Evolutionary conservation across 2,113 vertebrate genomes (phyloP).

Genomic region (Scomber colias): DNA sequence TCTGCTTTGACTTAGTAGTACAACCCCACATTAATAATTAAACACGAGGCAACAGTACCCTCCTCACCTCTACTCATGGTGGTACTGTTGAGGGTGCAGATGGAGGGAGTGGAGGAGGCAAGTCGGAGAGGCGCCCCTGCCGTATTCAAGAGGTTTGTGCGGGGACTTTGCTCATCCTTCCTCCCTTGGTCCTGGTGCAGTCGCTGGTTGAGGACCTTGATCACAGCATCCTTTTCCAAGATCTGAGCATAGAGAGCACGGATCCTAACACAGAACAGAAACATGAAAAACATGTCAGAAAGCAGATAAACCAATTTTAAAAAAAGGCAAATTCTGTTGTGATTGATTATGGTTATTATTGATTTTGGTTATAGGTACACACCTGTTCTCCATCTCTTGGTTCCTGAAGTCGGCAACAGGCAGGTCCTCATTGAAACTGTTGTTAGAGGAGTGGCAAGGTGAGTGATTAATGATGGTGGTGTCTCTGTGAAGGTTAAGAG

Average conservation of each 20-base stretch:
- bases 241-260: conserved; percentile 96
- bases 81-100: conserved; percentile 75
- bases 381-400: conserved; percentile 99
- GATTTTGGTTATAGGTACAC: not conserved
- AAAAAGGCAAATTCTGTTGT: not conserved
- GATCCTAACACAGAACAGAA: conserved; percentile 82
- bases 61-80: conserved; percentile 77
- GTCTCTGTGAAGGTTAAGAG: conserved; percentile 82
- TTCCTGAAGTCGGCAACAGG: conserved; percentile 91
- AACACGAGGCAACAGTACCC: conserved; percentile 1
- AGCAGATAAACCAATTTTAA: not conserved
- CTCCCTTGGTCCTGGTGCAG: conserved; percentile 90
- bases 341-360: not conserved
- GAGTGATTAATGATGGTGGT: conserved; percentile 99
- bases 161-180: conserved; percentile 67
- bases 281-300: not conserved
- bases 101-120: conserved; percentile 92
- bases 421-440: conserved; percentile 96
- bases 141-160: conserved; percentile 56
- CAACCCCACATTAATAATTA: not conserved
- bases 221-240: conserved; percentile 96
- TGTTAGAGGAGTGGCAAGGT: conserved; percentile 94
- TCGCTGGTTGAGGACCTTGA: conserved; percentile 96
- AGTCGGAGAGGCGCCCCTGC: conserved; percentile 82
- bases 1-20: not conserved